Base-by-base conservation (phyloP, 2,797 vertebrate genomes). In the Ctenosaura bakeri region DNA sequence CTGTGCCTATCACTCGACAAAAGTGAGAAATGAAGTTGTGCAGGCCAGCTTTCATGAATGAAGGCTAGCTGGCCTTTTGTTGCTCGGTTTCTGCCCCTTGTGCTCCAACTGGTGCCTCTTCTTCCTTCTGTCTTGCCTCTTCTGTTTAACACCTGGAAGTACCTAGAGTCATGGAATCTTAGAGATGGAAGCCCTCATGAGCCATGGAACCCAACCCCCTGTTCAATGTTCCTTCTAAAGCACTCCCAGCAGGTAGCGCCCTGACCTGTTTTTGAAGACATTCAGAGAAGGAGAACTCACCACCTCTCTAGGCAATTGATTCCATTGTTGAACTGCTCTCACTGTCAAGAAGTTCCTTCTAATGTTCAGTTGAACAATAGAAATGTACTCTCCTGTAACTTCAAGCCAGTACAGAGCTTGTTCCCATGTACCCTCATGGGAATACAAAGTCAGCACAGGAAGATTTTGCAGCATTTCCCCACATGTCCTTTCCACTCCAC, bases 71-170 rank as follows among this genome's bases (percentile, higher is more conserved):
- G 92, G 88, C 91, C 91, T 90, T 94, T 93, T 96, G 95, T 95
- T 96, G 96, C 95, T 95, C 94, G 92, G 94, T 91, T 85, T 42
- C 94, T 93, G 93, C 92, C 93, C 82, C 54, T 89, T 88, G 46
- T 0, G 83, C 80, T 89, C 35, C 8, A 85, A 92, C 59, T 20
- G 91, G 89, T 86, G 29, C 66, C 9, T 77, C 2, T 69, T 76
- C 2, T 69, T 89, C 62, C 91, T 92, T 50, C 83, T 42, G 77
- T 86, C 90, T 91, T 86, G 0, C 85, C 90, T 92, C 89, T 91
- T 32, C 90, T 94, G 91, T 91, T 94, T 87, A 91, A 35, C 88
- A 20, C 82, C 46, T 26, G 88, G 83, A 79, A 86, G 81, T 46
- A 46, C 42, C 42, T 46, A 46, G 42, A 46, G 42, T 46, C 42